phyloP scores from a whole-genome alignment of 1,140 invertebrate genomes.

The Drosophila ironensis region DNA sequence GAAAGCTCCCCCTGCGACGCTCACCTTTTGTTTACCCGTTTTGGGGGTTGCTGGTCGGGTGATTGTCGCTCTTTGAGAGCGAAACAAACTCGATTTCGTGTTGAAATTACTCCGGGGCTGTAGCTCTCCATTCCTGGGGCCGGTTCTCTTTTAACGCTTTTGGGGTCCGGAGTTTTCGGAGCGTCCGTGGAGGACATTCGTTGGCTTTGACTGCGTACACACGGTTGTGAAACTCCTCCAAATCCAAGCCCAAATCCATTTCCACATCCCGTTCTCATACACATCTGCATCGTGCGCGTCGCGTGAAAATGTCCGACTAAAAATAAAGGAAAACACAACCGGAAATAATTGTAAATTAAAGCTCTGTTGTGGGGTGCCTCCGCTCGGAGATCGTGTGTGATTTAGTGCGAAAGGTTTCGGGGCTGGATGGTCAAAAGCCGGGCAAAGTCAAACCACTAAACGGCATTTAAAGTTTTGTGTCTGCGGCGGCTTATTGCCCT shows the following conservation, averaged over 20 bases:
- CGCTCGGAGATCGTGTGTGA: slow-evolving; percentile 5
- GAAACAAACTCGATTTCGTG: slow-evolving; percentile 56
- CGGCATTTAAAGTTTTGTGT: slow-evolving; percentile 72
- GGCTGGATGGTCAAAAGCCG: slow-evolving; percentile 19
- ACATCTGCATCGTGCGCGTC: slow-evolving; percentile 49
- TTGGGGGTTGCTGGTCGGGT: slow-evolving; percentile 53
- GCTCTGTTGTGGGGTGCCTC: neutral
- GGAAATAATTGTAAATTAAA: slow-evolving; percentile 32
- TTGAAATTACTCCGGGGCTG: slow-evolving; percentile 46
- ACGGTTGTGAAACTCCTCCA: slow-evolving; percentile 73
- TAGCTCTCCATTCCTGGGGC: neutral
- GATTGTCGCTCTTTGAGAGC: slow-evolving; percentile 36
- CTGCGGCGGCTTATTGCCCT: slow-evolving; percentile 63
- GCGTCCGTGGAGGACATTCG: slow-evolving; percentile 65
- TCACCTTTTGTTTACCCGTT: slow-evolving; percentile 50
- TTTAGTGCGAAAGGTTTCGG: slow-evolving; percentile 10
- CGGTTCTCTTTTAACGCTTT: slow-evolving; percentile 42
- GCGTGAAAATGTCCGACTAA: slow-evolving; percentile 51
- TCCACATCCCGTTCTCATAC: slow-evolving; percentile 25
- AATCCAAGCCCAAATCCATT: neutral
- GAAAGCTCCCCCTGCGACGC: slow-evolving; percentile 3
- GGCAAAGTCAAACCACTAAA: slow-evolving; percentile 67
- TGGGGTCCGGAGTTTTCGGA: slow-evolving; percentile 30
- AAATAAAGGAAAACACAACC: slow-evolving; percentile 19
- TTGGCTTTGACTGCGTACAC: slow-evolving; percentile 69